Evolutionary conservation across 2,888 invertebrate species (phyloP), one percentile per base, ranked within the genome.

Genomic region (Carcina quercana): DNA sequence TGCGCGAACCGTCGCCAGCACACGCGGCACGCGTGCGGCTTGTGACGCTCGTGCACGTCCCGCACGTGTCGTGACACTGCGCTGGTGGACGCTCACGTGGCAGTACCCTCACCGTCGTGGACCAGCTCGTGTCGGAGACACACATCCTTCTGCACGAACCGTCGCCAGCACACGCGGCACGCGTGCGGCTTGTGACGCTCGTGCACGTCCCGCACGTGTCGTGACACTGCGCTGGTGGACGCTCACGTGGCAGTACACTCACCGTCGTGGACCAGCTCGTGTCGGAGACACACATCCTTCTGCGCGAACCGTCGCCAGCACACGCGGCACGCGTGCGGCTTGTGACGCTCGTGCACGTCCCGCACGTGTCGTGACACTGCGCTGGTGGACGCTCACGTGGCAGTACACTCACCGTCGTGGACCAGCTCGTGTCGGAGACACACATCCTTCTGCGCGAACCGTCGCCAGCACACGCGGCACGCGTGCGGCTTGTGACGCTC

Each of bases 361-460:
- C 90, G 85, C 67, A 85, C 85, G 64, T 93, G 92, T 1, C 92
- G 86, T 21, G 86, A 83, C 15, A 91, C 72, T 10, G 89, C 89
- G 34, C 89, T 87, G 45, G 85, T 66, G 1, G 90, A 88, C 6
- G 90, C 88, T n/a, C n/a, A n/a, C n/a, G n/a, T n/a, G n/a, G 4
- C 13, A 12, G 13, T 3, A 0, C 7, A 14, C 36, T 22, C 14
- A 69, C 71, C 66, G 15, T 40, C 31, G 27, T 74, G 73, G 38
- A 68, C 53, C 6, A 88, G 86, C 52, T 85, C 64, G 60, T 91
- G 91, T 0, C 90, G 61, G 40, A 86, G 70, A 74, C 45, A 74
- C 45, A 92, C 90, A 60, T 89, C 91, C 34, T 89, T 89, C 68
- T 93, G 93, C n/a, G 89, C 87, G 63, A 93, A 93, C 28, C 86